phyloP scores from a whole-genome alignment of 2,797 vertebrate species.

The Australoheros facetus region DNA sequence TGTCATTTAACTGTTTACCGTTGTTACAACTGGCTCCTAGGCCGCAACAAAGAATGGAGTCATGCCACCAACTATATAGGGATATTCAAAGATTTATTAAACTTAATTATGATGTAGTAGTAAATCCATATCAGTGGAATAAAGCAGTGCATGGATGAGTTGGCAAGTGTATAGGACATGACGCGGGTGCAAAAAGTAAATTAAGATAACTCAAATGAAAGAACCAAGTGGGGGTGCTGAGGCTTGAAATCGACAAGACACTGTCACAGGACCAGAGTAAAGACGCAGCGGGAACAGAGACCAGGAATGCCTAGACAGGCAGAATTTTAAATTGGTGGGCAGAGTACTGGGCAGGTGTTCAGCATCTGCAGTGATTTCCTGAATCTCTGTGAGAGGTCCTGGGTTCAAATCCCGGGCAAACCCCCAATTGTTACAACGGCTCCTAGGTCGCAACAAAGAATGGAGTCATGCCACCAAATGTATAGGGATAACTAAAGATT shows the following conservation, averaged over 20 bases:
- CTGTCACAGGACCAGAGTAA: background rate
- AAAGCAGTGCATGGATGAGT: background rate
- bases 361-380: background rate
- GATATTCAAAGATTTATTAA: background rate
- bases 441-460: too few relatives aligned
- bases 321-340: background rate
- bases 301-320: background rate
- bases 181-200: background rate
- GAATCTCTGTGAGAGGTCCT: background rate
- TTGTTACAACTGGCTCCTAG: accelerated
- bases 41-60: background rate
- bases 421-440: background rate
- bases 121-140: background rate
- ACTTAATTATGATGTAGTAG: background rate
- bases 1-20: background rate
- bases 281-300: background rate
- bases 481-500: too few relatives aligned
- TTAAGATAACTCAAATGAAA: background rate
- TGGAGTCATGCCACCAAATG: too few relatives aligned
- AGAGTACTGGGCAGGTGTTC: background rate
- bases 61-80: background rate
- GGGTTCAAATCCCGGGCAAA: background rate
- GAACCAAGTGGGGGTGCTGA: background rate
- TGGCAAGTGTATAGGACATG: background rate
- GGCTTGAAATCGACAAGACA: too few relatives aligned